A percentile compares a stretch with the other conserved stretches of the same genome.
phyloP scores from a whole-genome alignment of 1,140 invertebrate genomes.

The Aricia agestis region DNA sequence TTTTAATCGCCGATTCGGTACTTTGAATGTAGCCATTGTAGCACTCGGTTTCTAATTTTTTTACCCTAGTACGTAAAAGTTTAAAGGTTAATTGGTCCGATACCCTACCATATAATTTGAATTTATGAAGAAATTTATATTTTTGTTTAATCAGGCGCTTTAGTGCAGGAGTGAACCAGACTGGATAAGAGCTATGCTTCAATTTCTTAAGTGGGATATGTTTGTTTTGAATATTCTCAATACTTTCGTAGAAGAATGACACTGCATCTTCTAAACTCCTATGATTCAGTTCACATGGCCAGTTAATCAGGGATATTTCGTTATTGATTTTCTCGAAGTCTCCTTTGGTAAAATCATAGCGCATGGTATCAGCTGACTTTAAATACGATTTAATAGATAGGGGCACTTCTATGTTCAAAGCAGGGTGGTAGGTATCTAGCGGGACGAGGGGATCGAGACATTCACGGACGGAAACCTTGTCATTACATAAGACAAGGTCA shows the following conservation, averaged over 20 bases:
- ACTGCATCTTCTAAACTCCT: too few relatives aligned
- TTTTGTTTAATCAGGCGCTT: too few relatives aligned
- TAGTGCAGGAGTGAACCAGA: too few relatives aligned
- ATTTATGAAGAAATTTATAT: not conserved
- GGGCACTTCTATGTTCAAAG: not conserved
- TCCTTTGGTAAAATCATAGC: too few relatives aligned
- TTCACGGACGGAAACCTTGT: not conserved
- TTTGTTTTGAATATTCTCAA: not conserved
- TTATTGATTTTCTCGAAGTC: too few relatives aligned
- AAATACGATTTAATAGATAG: too few relatives aligned
- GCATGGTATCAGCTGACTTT: too few relatives aligned
- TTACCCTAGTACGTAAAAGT: not conserved
- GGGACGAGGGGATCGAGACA: not conserved
- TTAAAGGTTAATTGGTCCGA: not conserved
- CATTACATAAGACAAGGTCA: slow-evolving; percentile 2
- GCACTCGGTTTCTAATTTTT: not conserved
- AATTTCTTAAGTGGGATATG: not conserved
- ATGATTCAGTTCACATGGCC: too few relatives aligned
- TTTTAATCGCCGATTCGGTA: not conserved
- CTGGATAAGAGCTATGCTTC: not conserved
- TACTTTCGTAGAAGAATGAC: too few relatives aligned
- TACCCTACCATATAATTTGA: not conserved
- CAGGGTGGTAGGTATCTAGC: not conserved
- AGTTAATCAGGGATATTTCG: too few relatives aligned
- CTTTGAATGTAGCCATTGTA: not conserved